Percentiles rank a stretch among this genome's conserved stretches.
These are phyloP conservation scores for Platyscapa corneri DNA, from an alignment of 1,140 invertebrate genomes.

Conservation along the genomic window DNA sequence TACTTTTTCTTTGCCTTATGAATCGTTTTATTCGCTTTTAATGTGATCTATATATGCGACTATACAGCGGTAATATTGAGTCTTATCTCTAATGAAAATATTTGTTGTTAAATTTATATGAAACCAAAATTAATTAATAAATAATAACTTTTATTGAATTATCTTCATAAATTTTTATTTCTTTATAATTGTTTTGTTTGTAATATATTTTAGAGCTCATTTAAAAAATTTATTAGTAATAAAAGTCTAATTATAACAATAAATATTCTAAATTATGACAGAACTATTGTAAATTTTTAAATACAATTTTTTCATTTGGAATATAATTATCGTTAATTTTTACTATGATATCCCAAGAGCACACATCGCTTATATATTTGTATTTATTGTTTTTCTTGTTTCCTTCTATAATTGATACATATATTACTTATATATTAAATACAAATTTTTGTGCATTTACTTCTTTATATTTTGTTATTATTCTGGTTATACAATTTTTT, in stretches of 20 bases:
- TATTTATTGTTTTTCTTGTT: constrained; percentile 27
- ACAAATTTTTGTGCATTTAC: constrained; percentile 49
- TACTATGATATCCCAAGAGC: constrained; percentile 5
- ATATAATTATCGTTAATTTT: constrained; percentile 4
- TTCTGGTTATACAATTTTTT: constrained; percentile 33
- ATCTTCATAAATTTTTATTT: no score
- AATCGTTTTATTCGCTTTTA: constrained; percentile 46
- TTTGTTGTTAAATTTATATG: constrained; percentile 35
- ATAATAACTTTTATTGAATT: neutral
- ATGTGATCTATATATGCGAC: neutral
- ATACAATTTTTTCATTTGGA: constrained; percentile 11
- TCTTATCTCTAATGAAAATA: constrained; percentile 36
- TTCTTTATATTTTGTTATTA: constrained; percentile 37
- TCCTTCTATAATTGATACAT: constrained; percentile 39
- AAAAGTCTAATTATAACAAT: neutral
- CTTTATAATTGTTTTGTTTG: neutral
- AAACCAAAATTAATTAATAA: neutral
- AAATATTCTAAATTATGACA: neutral
- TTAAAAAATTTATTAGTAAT: no score
- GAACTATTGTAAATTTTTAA: constrained; percentile 11
- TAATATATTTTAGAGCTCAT: neutral
- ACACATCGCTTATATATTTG: neutral
- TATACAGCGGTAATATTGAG: constrained; percentile 42
- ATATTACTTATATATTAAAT: constrained; percentile 41
- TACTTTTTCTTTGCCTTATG: constrained; percentile 51